Percentiles rank a stretch among this genome's conserved stretches.
These are phyloP conservation scores for Ceyx cyanopectus DNA, from an alignment of 2,113 vertebrate genomes.

Conservation along the genomic window DNA sequence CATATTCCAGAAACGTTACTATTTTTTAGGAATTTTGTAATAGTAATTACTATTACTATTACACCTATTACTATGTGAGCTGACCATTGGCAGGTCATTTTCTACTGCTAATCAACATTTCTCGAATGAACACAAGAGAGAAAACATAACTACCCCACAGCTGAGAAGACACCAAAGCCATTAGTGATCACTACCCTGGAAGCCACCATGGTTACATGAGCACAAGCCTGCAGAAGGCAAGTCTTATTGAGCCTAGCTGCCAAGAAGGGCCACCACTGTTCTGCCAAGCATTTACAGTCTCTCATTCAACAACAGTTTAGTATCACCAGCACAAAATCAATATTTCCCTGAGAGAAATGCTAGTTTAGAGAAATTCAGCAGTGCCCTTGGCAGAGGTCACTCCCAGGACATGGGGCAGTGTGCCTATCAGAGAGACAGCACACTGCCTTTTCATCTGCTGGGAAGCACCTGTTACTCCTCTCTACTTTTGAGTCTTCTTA, in stretches of 20 bases:
- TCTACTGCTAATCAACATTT: background rate
- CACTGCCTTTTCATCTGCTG: background rate
- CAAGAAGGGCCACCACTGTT: background rate
- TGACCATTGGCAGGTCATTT: background rate
- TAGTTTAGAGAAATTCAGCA: constrained; percentile 46
- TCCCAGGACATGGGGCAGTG: background rate
- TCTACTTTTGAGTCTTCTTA: background rate
- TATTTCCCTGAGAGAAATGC: constrained; percentile 44
- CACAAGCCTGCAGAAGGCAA: background rate
- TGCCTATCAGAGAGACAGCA: background rate
- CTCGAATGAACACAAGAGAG: background rate
- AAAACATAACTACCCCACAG: background rate
- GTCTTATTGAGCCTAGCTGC: background rate
- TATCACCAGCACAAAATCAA: constrained; percentile 70
- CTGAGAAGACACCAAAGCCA: background rate
- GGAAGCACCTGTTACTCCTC: background rate
- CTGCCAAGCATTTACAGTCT: background rate
- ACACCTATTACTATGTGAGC: background rate
- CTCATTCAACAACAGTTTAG: constrained; percentile 53
- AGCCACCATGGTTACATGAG: background rate
- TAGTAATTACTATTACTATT: too few species aligned
- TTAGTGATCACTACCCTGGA: background rate
- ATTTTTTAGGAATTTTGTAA: too few species aligned
- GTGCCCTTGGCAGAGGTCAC: constrained; percentile 15
- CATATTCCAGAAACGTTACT: background rate